Evolutionary conservation across 2,888 invertebrate species (phyloP), one percentile per base, ranked within the genome.

Genomic region (Boloria selene): DNA sequence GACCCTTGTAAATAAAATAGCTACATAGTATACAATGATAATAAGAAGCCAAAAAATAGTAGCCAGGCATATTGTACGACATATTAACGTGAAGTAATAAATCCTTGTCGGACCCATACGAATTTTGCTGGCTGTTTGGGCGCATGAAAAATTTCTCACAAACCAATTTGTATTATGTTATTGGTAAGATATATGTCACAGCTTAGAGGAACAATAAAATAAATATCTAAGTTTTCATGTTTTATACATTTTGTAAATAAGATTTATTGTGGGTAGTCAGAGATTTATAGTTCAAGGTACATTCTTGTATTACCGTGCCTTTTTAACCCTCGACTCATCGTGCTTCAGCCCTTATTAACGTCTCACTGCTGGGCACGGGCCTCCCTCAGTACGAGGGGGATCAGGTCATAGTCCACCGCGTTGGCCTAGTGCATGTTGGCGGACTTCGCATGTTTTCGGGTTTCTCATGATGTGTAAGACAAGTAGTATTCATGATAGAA

Each of bases 61-160:
- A 22, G n/a, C 50, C 16, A 17, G 42, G 38, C 62, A 42, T 47
- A 38, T 22, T 51, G 26, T 52, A 60, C 67, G 22, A 60, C 59
- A 67, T 63, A 63, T 55, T 22, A 38, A 60, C 64, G 55, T 55
- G 26, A 42, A 45, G 55, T 64, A 64, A 67, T 67, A 67, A 64
- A 67, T 67, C 50, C 51, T 42, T 55, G 67, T 64, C 67, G 63
- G 51, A 56, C 55, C 67, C 60, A 64, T 22, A 44, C 45, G 44
- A 64, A 64, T 65, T 65, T 42, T 55, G 49, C 38, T 63, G 45
- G 44, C 59, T 50, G 53, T 67, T 64, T 56, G 17, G 45, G 45
- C 13, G 50, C 59, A 64, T 67, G 67, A 67, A 67, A 67, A 60
- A 67, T 61, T 51, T 42, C 45, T 55, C 54, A 18, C 51, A 26